Base-by-base conservation (phyloP, 2,888 invertebrate species). In the Orchesella flavescens region DNA sequence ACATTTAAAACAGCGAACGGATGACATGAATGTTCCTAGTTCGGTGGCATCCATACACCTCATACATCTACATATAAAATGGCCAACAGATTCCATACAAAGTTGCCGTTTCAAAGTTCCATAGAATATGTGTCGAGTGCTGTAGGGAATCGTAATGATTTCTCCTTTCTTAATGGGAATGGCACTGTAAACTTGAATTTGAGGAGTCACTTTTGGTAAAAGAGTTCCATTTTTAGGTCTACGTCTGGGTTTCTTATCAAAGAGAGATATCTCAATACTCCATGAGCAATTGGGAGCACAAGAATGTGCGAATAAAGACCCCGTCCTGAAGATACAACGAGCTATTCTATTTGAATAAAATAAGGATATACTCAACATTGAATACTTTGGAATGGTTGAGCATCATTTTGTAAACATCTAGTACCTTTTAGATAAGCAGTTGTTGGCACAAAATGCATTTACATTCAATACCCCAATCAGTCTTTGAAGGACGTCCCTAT, bases 391-490 rank as follows among this genome's bases (percentile, higher is more conserved):
- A n/a, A n/a, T n/a, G n/a, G n/a, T n/a, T n/a, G n/a, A n/a, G n/a
- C n/a, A n/a, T n/a, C 21, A 61, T 61, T 23, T 63, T 34, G 17
- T 21, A 23, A 13, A 17, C 17, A 55, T 55, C n/a, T 46, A 21
- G 68, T 79, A 80, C 84, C 84, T 84, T 3, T 72, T 76, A 2
- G 66, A 72, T 9, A 65, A 34, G 15, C 61, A 61, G n/a, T 78
- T 84, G n/a, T 74, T 75, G 3, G 86, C 80, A 73, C 82, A 83
- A 55, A 86, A 84, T 10, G 84, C 78, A 73, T 86, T 86, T 2
- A 86, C 86, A 71, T 86, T 86, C 1, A 86, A 10, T 4, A 76
- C 61, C 12, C 86, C 86, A 68, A 74, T 73, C 13, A 84, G 59
- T 13, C 69, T 34, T 49, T 46, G n/a, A 19, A 84, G 57, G 15